These are phyloP conservation scores for Pelobates cultripes DNA, from an alignment of 2,797 vertebrate genomes.

Conservation along the genomic window DNA sequence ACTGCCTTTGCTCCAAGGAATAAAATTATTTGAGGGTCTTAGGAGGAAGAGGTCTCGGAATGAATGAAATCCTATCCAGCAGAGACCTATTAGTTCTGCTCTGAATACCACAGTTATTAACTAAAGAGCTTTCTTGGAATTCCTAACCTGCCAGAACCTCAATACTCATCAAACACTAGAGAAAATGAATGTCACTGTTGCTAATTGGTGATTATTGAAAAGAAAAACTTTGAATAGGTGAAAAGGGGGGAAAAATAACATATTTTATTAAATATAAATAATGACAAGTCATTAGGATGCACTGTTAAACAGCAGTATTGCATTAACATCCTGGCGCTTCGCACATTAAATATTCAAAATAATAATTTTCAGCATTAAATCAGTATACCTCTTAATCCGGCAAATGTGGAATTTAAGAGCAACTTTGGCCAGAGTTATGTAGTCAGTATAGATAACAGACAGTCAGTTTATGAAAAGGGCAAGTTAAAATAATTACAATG, in stretches of 20 bases:
- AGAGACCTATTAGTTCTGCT: slow-evolving; percentile 50
- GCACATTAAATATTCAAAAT: slow-evolving; percentile 14
- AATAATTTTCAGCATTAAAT: slow-evolving; percentile 17
- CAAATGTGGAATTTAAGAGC: no score
- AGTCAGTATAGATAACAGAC: no score
- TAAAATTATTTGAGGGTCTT: slow-evolving; percentile 24
- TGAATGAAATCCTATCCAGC: slow-evolving; percentile 41
- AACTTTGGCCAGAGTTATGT: no score
- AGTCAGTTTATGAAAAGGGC: no score
- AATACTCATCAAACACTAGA: slow-evolving; percentile 45
- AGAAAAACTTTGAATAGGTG: slow-evolving; percentile 28
- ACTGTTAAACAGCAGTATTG: background rate
- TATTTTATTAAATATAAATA: slow-evolving; percentile 16
- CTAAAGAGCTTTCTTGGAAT: slow-evolving; percentile 7
- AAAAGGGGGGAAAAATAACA: slow-evolving; percentile 17
- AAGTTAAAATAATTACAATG: no score
- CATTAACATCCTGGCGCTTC: background rate
- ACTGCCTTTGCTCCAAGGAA: slow-evolving; percentile 29
- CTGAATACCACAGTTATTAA: slow-evolving; percentile 57
- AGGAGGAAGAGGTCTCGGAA: slow-evolving; percentile 27
- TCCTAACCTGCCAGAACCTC: slow-evolving; percentile 46
- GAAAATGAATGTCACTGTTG: slow-evolving; percentile 38
- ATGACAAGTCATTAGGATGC: background rate
- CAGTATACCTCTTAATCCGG: background rate
- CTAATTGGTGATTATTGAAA: slow-evolving; percentile 58